Conservation (phyloP, 1,140 invertebrate genomes). For the Brachionus koreanus region DNA sequence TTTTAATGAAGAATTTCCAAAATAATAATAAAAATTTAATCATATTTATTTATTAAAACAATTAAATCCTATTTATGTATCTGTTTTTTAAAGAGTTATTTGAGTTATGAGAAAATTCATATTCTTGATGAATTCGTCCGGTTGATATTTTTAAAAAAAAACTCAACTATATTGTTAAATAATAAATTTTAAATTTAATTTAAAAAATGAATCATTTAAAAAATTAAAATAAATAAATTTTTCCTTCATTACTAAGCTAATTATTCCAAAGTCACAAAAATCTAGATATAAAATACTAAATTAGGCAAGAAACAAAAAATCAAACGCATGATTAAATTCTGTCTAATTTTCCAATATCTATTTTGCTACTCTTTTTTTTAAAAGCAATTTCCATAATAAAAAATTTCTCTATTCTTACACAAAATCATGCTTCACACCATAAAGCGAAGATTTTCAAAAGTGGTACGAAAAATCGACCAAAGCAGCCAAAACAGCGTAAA, state of each 20-base stretch:
- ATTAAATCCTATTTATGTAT: no score
- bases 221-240: not conserved
- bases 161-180: not conserved
- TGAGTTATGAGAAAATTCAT: no score
- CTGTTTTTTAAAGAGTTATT: no score
- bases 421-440: not conserved
- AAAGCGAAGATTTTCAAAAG: conserved; percentile 12
- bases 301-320: not conserved
- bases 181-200: not conserved
- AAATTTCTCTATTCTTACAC: not conserved
- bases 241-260: not conserved
- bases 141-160: not conserved
- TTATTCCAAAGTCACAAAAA: conserved; percentile 7
- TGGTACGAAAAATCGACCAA: not conserved
- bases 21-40: no score
- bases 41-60: no score
- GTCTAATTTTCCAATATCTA: not conserved
- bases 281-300: not conserved
- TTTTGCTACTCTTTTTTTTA: not conserved
- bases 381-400: not conserved
- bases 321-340: conserved; percentile 8
- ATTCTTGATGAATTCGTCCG: not conserved
- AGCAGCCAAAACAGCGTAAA: not conserved
- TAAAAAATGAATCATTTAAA: not conserved
- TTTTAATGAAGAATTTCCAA: no score